phyloP scores from a whole-genome alignment of 2,888 invertebrate genomes.

The Tetranychus truncatus region DNA sequence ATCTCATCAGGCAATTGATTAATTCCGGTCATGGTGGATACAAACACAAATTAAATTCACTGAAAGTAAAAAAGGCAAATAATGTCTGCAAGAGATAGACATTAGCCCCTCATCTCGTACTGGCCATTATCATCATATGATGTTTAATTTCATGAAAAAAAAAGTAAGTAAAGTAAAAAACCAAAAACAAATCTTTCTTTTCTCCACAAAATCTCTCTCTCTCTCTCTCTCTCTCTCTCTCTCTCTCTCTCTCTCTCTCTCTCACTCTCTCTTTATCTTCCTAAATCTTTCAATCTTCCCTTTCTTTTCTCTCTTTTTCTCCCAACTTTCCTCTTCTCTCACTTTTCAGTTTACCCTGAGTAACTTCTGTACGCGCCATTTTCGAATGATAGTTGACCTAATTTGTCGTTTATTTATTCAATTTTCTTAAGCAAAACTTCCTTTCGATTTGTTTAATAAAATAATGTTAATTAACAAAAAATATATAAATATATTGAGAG shows the following conservation, averaged over 20 bases:
- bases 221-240: not conserved
- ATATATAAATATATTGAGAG: too few relatives aligned
- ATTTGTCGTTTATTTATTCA: not conserved
- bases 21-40: not conserved
- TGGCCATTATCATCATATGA: constrained; percentile 42
- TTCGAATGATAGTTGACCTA: not conserved
- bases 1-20: not conserved
- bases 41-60: not conserved
- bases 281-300: too few relatives aligned
- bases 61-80: constrained; percentile 7
- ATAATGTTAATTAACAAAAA: not conserved
- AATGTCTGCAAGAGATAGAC: not conserved
- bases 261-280: not conserved
- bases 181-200: not conserved
- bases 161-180: not conserved
- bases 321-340: too few relatives aligned
- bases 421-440: not conserved
- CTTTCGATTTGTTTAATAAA: not conserved
- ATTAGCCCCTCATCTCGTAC: not conserved
- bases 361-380: not conserved
- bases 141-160: not conserved
- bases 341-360: not conserved
- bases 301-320: not conserved
- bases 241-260: not conserved
- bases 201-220: not conserved